These are phyloP conservation scores for Alsophila aescularia DNA, from an alignment of 2,888 invertebrate species.

Conservation along the genomic window DNA sequence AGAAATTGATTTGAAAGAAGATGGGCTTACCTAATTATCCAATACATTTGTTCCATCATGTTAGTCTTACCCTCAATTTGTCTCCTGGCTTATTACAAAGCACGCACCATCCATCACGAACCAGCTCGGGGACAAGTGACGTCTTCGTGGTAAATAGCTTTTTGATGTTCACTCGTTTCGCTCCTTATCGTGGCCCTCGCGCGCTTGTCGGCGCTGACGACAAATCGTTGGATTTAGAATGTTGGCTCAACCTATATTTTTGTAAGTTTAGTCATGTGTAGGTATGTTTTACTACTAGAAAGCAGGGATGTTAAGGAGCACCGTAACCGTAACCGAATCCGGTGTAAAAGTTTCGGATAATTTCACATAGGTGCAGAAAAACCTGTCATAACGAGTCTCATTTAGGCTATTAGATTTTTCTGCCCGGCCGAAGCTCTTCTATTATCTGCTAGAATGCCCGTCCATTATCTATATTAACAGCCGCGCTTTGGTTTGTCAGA, in stretches of 20 bases:
- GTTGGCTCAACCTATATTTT: not conserved
- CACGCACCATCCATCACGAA: conserved; percentile 18
- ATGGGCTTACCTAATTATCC: conserved; percentile 1
- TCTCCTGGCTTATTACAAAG: conserved; percentile 13
- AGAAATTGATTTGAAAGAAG: not conserved
- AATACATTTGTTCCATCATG: conserved; percentile 1
- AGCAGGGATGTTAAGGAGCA: no score
- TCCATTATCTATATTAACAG: no score
- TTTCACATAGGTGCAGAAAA: no score
- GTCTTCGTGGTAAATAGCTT: conserved; percentile 28
- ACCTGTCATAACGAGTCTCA: no score
- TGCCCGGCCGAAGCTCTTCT: no score
- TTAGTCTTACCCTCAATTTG: conserved; percentile 17
- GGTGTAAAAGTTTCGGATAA: no score
- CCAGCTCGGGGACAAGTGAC: conserved; percentile 16
- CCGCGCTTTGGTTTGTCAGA: no score
- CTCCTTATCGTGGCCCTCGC: conserved; percentile 12
- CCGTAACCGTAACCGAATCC: no score
- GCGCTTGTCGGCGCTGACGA: conserved; percentile 8
- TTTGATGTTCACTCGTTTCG: conserved; percentile 21
- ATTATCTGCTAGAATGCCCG: no score
- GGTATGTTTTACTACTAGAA: not conserved
- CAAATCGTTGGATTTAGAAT: conserved; percentile 14
- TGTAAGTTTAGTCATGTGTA: not conserved
- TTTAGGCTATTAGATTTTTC: no score